These are phyloP conservation scores for Meloidogyne exigua DNA, from an alignment of 1,140 invertebrate species.

Conservation along the genomic window DNA sequence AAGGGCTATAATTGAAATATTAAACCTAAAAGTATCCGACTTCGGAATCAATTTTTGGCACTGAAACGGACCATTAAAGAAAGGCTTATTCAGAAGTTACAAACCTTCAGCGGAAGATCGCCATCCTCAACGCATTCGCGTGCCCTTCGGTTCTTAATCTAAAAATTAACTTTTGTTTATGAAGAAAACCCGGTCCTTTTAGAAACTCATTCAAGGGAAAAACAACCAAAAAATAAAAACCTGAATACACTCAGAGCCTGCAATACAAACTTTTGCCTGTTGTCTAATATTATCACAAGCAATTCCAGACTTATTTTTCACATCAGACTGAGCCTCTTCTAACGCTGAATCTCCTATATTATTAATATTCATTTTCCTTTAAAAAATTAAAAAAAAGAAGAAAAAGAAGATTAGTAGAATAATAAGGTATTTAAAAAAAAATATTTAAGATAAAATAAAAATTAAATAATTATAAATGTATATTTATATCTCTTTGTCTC, in stretches of 20 bases:
- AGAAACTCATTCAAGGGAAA: not conserved
- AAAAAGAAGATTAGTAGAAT: no score
- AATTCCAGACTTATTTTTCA: not conserved
- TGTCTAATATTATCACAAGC: constrained; percentile 18
- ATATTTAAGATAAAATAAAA: not conserved
- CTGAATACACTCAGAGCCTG: constrained; percentile 16
- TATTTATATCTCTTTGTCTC: not conserved
- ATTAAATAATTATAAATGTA: not conserved
- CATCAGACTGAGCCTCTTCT: not conserved
- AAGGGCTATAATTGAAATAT: no score
- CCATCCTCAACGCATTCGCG: constrained; percentile 13
- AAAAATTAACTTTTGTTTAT: no score
- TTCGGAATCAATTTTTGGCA: no score
- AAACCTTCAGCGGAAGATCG: not conserved
- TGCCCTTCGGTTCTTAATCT: constrained; percentile 9
- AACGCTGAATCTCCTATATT: not conserved
- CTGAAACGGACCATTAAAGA: no score
- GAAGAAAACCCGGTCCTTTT: no score
- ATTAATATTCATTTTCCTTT: not conserved
- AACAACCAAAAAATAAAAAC: not conserved
- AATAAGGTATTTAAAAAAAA: no score
- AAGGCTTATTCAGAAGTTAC: no score
- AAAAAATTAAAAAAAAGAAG: not conserved
- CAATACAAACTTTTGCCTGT: constrained; percentile 5
- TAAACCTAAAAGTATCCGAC: no score